Conservation (phyloP, 2,113 vertebrate genomes). For the Camelus bactrianus region DNA sequence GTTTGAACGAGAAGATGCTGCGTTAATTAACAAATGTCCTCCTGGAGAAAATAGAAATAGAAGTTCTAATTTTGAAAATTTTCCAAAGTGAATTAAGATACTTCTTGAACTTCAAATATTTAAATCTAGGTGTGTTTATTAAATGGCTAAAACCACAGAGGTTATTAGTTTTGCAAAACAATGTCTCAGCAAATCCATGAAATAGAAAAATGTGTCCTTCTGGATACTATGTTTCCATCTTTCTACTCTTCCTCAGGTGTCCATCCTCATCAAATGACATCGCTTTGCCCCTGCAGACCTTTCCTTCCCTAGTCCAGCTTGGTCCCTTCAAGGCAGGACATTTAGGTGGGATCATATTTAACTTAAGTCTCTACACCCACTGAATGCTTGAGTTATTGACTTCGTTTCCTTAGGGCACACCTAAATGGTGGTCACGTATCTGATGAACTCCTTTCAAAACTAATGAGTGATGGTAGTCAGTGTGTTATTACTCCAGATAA, state of each 20-base stretch:
- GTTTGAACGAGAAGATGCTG: not conserved
- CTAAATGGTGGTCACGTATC: not conserved
- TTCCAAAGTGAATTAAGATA: slow-evolving; percentile 14
- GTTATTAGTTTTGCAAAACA: slow-evolving; percentile 21
- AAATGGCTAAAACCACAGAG: not conserved
- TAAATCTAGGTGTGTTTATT: not conserved
- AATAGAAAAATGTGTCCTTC: not conserved
- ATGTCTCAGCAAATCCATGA: not conserved
- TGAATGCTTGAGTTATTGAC: not conserved
- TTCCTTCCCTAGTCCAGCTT: not conserved
- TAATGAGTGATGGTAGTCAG: not conserved
- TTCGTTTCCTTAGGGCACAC: not conserved
- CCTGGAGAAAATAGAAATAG: not conserved
- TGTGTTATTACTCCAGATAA: not conserved
- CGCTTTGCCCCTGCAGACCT: too few relatives aligned
- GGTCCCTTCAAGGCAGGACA: not conserved
- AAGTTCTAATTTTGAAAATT: not conserved
- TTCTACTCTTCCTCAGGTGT: not conserved
- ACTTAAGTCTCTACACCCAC: not conserved
- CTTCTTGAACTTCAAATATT: not conserved
- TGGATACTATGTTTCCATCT: not conserved
- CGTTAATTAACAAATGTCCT: not conserved
- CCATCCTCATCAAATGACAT: not conserved
- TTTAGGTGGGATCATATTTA: not conserved
- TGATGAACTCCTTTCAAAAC: not conserved